These are phyloP conservation scores for Scotopteryx bipunctaria DNA, from an alignment of 2,888 invertebrate species.

Conservation along the genomic window DNA sequence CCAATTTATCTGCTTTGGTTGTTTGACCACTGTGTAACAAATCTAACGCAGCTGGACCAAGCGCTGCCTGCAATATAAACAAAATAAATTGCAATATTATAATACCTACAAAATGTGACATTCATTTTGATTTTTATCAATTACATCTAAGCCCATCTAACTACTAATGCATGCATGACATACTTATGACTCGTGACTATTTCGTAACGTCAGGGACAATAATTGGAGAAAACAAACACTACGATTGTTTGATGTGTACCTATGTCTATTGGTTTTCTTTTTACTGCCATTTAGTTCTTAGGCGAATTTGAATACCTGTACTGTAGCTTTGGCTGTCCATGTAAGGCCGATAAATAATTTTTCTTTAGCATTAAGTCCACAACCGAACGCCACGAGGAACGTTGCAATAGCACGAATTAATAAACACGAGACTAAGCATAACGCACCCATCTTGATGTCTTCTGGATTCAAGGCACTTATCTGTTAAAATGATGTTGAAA, in stretches of 20 bases:
- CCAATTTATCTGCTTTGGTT: slow-evolving; percentile 59
- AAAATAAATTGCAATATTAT: too few relatives aligned
- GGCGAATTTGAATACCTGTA: slow-evolving; percentile 83
- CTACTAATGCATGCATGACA: too few relatives aligned
- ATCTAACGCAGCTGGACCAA: slow-evolving; percentile 87
- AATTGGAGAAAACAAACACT: too few relatives aligned
- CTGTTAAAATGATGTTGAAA: slow-evolving; percentile 50
- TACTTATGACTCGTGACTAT: too few relatives aligned
- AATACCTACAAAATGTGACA: too few relatives aligned
- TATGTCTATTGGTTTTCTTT: too few relatives aligned
- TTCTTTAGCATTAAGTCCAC: slow-evolving; percentile 90
- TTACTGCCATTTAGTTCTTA: too few relatives aligned
- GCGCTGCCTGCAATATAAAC: slow-evolving; percentile 83
- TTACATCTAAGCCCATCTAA: too few relatives aligned
- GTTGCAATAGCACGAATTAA: slow-evolving; percentile 84
- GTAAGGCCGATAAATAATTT: slow-evolving; percentile 92
- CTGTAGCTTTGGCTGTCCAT: slow-evolving; percentile 95
- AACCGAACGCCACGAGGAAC: slow-evolving; percentile 85
- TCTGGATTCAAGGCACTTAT: slow-evolving; percentile 84
- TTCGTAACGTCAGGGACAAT: too few relatives aligned
- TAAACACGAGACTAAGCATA: slow-evolving; percentile 85
- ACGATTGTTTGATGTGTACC: too few relatives aligned
- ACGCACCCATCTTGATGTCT: slow-evolving; percentile 85
- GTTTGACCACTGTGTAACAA: slow-evolving; percentile 68
- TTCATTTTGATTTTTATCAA: too few relatives aligned